phyloP scores from a whole-genome alignment of 2,888 invertebrate species.

The Cheilosia pagana region DNA sequence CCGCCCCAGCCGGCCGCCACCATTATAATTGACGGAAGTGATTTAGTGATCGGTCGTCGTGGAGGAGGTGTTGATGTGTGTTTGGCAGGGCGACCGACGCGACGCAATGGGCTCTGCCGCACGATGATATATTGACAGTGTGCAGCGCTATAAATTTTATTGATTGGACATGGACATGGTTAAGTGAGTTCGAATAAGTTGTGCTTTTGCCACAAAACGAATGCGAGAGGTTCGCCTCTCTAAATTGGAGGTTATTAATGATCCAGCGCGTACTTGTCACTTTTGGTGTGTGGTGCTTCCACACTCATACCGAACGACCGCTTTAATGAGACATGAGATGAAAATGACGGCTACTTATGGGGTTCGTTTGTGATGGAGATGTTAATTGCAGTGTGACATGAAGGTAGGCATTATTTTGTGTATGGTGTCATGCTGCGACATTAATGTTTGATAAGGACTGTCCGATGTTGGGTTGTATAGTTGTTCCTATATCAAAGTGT shows the following conservation, averaged over 20 bases:
- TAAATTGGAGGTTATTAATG: constrained; percentile 68
- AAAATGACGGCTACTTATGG: constrained; percentile 69
- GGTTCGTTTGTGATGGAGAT: constrained; percentile 62
- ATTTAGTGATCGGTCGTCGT: constrained; percentile 68
- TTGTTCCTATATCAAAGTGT: constrained; percentile 1
- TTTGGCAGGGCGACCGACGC: constrained; percentile 41
- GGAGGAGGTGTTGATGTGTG: constrained; percentile 70
- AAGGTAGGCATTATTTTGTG: constrained; percentile 68
- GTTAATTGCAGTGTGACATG: constrained; percentile 74
- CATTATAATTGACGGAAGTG: constrained; percentile 72
- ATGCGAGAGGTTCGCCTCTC: constrained; percentile 29
- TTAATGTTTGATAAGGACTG: constrained; percentile 44
- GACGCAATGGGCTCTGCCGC: constrained; percentile 53
- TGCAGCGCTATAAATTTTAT: constrained; percentile 75
- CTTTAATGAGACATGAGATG: constrained; percentile 73
- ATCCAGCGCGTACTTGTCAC: constrained; percentile 64
- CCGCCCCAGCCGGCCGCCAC: too few species aligned
- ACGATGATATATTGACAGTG: constrained; percentile 72
- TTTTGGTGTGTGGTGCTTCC: constrained; percentile 47
- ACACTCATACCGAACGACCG: constrained; percentile 28
- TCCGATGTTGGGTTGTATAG: constrained; percentile 19
- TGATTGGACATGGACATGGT: constrained; percentile 74
- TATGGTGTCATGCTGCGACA: constrained; percentile 65
- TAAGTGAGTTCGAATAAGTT: constrained; percentile 71
- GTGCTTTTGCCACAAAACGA: constrained; percentile 11